Conservation (phyloP, 1,140 invertebrate genomes). For the Aphelenchoides besseyi region DNA sequence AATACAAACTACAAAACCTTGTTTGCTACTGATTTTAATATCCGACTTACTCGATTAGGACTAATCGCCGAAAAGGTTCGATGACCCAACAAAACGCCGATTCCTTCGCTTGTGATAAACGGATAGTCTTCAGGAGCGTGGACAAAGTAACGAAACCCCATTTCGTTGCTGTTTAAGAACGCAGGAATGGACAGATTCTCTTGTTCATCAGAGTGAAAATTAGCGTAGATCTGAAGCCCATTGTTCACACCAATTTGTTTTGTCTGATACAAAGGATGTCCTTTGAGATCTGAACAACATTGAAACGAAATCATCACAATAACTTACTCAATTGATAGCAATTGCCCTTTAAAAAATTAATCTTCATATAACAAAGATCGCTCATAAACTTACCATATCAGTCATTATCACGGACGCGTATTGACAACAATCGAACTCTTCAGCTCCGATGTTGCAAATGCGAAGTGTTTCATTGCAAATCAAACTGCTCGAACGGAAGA, state of each 20-base stretch:
- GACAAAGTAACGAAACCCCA: constrained; percentile 30
- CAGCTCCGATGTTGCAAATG: constrained; percentile 52
- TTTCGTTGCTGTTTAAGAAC: background rate
- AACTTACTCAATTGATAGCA: constrained; percentile 48
- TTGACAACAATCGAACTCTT: constrained; percentile 55
- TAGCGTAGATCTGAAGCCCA: constrained; percentile 58
- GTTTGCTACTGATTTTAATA: constrained; percentile 21
- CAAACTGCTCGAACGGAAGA: constrained; percentile 40
- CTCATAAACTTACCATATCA: constrained; percentile 47
- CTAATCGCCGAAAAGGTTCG: constrained; percentile 56
- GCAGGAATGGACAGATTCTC: background rate
- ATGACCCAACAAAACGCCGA: constrained; percentile 55
- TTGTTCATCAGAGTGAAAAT: constrained; percentile 56
- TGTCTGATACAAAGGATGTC: background rate
- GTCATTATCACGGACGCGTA: constrained; percentile 51
- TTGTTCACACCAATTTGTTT: constrained; percentile 53
- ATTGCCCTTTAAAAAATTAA: constrained; percentile 26
- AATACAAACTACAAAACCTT: constrained; percentile 50
- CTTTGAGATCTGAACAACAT: background rate
- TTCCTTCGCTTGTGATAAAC: constrained; percentile 55
- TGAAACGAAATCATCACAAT: background rate
- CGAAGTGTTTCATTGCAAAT: constrained; percentile 49
- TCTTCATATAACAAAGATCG: background rate
- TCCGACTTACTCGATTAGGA: constrained; percentile 48
- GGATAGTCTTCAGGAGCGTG: constrained; percentile 49